These are phyloP conservation scores for Poeciliopsis turneri DNA, from an alignment of 2,797 vertebrate species.

Conservation along the genomic window DNA sequence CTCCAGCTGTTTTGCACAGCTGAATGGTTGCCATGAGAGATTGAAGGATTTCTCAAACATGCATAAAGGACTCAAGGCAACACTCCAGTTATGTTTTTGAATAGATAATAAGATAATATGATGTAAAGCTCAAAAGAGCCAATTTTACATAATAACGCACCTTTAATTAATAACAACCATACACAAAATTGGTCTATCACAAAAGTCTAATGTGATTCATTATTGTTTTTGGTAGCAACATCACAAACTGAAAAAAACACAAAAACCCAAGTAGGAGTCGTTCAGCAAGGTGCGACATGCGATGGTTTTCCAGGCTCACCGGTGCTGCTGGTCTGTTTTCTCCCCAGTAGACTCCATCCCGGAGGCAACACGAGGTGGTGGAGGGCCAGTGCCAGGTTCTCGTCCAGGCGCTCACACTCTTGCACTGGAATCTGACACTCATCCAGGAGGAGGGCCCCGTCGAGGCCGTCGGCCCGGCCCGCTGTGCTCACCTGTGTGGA, in stretches of 20 bases:
- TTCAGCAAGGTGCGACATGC: background rate
- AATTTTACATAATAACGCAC: no score
- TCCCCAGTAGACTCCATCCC: conserved; percentile 91
- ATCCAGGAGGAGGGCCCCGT: conserved; percentile 88
- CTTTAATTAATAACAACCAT: background rate
- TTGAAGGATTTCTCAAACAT: no score
- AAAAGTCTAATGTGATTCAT: background rate
- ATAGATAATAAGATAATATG: no score
- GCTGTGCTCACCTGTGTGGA: conserved; percentile 80
- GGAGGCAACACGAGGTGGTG: conserved; percentile 87
- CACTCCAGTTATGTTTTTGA: no score
- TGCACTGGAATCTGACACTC: conserved; percentile 86
- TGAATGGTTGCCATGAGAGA: no score
- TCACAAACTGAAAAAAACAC: background rate
- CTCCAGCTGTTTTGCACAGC: no score
- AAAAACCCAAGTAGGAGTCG: background rate
- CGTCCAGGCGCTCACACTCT: conserved; percentile 89
- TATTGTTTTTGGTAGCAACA: background rate
- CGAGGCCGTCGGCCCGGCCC: conserved; percentile 87
- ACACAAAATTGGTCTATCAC: background rate
- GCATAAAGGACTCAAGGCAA: no score
- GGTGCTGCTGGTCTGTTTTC: conserved; percentile 56
- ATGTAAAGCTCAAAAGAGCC: no score
- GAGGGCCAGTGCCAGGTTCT: conserved; percentile 90
- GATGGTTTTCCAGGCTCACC: conserved; percentile 64